Percentiles rank a stretch among this genome's conserved stretches.
phyloP scores from a whole-genome alignment of 2,888 invertebrate species.

The Bursaphelenchus okinawaensis region DNA sequence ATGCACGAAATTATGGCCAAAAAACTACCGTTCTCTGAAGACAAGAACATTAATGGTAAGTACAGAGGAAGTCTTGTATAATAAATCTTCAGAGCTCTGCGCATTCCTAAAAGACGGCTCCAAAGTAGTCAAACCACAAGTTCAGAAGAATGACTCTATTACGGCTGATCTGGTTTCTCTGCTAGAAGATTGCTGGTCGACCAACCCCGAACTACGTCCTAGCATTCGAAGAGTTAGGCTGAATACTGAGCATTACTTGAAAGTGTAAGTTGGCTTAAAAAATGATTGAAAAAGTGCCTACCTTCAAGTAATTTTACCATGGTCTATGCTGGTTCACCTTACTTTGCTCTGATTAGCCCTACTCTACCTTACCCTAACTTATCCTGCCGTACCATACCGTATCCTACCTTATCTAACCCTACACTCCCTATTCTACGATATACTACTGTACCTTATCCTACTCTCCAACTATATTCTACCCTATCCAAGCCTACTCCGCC shows the following conservation, averaged over 20 bases:
- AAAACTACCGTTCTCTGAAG: slow-evolving; percentile 41
- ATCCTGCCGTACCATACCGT: too few relatives aligned
- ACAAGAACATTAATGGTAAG: slow-evolving; percentile 9
- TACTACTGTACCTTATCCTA: too few relatives aligned
- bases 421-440: too few relatives aligned
- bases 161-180: slow-evolving; percentile 43
- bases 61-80: not conserved
- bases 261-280: slow-evolving; percentile 33
- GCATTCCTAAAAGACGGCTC: slow-evolving; percentile 45
- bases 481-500: too few relatives aligned
- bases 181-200: slow-evolving; percentile 42
- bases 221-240: slow-evolving; percentile 44
- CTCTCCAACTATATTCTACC: too few relatives aligned
- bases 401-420: too few relatives aligned
- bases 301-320: too few relatives aligned
- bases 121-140: slow-evolving; percentile 38
- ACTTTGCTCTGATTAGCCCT: too few relatives aligned
- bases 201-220: slow-evolving; percentile 46
- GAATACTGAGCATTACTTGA: slow-evolving; percentile 31
- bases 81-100: slow-evolving; percentile 32
- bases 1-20: slow-evolving; percentile 53
- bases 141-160: slow-evolving; percentile 41
- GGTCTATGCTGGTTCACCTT: too few relatives aligned
- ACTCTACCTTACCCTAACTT: too few relatives aligned
- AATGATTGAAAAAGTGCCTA: too few relatives aligned